phyloP scores from a whole-genome alignment of 2,888 invertebrate genomes.

The Lycia hirtaria region DNA sequence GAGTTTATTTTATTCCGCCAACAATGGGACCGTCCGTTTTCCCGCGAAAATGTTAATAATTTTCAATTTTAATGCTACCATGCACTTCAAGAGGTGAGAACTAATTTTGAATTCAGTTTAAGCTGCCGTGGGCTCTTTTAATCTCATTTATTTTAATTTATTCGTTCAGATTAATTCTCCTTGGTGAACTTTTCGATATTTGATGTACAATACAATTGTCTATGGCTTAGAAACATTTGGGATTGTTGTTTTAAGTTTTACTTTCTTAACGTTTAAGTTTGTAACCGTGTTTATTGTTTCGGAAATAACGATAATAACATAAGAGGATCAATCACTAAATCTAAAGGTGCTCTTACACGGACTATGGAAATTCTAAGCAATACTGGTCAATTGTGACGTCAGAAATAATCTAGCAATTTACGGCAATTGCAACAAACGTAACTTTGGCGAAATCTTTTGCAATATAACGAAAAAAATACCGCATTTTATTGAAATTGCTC shows the following conservation, averaged over 20 bases:
- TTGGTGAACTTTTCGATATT: constrained; percentile 64
- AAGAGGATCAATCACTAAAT: not conserved
- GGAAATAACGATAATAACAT: not conserved
- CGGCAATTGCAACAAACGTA: too few species aligned
- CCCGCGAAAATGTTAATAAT: constrained; percentile 66
- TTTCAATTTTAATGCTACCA: constrained; percentile 78
- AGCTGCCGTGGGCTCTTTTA: constrained; percentile 71
- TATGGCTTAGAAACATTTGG: constrained; percentile 21
- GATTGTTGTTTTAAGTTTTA: not conserved
- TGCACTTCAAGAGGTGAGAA: constrained; percentile 80
- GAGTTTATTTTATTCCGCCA: constrained; percentile 39
- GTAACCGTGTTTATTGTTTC: constrained; percentile 5
- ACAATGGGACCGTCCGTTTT: constrained; percentile 41
- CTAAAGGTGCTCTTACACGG: too few species aligned
- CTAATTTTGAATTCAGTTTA: constrained; percentile 79
- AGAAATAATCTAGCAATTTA: too few species aligned
- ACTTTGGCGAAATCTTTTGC: too few species aligned
- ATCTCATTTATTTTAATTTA: constrained; percentile 84
- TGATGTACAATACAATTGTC: constrained; percentile 44
- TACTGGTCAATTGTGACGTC: too few species aligned
- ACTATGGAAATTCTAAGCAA: too few species aligned
- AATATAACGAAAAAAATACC: too few species aligned
- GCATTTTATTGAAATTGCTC: too few species aligned
- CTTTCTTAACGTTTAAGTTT: not conserved
- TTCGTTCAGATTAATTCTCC: constrained; percentile 77